Percentiles rank a stretch among this genome's conserved stretches.
These are phyloP conservation scores for Hylia prasina DNA, from an alignment of 2,113 vertebrate genomes.

Conservation along the genomic window DNA sequence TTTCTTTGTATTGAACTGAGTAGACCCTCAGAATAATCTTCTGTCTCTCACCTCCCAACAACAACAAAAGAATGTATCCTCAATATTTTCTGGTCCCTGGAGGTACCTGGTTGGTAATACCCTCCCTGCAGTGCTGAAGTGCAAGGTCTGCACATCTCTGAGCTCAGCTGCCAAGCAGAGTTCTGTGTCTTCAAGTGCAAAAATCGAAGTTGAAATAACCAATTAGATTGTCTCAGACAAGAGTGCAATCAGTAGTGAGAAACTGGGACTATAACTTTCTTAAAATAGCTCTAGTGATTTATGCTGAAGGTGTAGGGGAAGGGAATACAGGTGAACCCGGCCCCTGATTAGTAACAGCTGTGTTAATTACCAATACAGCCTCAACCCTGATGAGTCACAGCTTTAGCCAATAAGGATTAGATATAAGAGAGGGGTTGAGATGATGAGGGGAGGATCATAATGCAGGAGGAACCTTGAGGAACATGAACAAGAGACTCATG, in stretches of 20 bases:
- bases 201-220: neutral
- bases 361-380: neutral
- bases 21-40: neutral
- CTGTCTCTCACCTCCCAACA: neutral
- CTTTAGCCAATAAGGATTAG: neutral
- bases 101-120: neutral
- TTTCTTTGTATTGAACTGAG: neutral
- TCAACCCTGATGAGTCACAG: neutral
- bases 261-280: neutral
- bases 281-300: neutral
- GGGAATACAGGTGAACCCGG: neutral
- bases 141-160: neutral
- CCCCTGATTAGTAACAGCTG: neutral
- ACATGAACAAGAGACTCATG: neutral
- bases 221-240: neutral
- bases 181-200: neutral
- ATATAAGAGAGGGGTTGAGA: neutral
- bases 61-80: neutral
- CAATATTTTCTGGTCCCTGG: fast-evolving
- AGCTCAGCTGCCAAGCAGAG: neutral
- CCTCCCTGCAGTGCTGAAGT: neutral
- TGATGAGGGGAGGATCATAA: neutral
- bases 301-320: neutral
- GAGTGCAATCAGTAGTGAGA: neutral
- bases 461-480: neutral